These are phyloP conservation scores for Nomada fucata DNA, from an alignment of 2,888 invertebrate species.

Conservation along the genomic window DNA sequence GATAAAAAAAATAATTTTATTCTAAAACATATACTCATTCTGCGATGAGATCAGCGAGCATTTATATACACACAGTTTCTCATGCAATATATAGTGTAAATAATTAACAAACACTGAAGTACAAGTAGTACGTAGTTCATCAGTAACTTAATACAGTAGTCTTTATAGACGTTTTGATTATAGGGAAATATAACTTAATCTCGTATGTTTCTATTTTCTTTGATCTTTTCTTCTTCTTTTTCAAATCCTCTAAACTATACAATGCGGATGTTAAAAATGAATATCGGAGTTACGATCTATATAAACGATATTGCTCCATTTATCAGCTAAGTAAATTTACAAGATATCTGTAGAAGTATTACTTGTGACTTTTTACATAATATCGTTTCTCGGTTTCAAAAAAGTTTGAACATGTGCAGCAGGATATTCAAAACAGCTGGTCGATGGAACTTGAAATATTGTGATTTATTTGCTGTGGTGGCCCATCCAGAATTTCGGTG, in stretches of 20 bases:
- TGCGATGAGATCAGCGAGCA: constrained; percentile 39
- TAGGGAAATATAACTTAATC: not conserved
- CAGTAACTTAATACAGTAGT: constrained; percentile 35
- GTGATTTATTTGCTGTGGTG: constrained; percentile 48
- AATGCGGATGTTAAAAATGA: not conserved
- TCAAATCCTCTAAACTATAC: not conserved
- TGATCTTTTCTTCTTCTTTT: not conserved
- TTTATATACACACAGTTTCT: constrained; percentile 29
- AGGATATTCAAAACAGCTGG: constrained; percentile 65
- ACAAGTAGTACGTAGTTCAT: constrained; percentile 8
- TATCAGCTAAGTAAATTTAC: constrained; percentile 16
- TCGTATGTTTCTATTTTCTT: constrained; percentile 2
- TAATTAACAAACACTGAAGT: constrained; percentile 40
- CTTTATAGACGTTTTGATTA: constrained; percentile 4
- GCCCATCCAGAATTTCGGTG: constrained; percentile 45
- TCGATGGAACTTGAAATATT: constrained; percentile 66
- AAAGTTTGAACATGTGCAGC: constrained; percentile 62
- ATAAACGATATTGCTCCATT: constrained; percentile 14
- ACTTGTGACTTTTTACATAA: not conserved
- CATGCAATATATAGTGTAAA: constrained; percentile 30
- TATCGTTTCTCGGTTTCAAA: constrained; percentile 25
- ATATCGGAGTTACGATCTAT: constrained; percentile 4
- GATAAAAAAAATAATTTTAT: constrained; percentile 51
- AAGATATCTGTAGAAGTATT: not conserved
- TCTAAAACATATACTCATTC: constrained; percentile 47